Base-by-base conservation (phyloP, 2,888 invertebrate genomes). In the Oeneis ivallda region DNA sequence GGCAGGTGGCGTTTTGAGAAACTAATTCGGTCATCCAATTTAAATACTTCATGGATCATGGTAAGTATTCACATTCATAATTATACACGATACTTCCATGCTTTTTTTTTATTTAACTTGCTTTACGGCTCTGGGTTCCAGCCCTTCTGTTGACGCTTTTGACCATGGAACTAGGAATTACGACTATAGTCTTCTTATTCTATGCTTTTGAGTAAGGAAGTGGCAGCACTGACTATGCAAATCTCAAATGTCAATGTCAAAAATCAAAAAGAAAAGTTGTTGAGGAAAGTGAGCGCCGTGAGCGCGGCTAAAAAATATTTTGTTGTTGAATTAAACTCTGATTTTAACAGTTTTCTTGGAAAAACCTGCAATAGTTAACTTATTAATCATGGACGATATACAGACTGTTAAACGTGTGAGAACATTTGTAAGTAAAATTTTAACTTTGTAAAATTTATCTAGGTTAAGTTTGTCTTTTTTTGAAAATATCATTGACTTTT, bases 381-480 rank as follows among this genome's bases (percentile, higher is more conserved):
- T 11, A 32, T 45, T 15, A n/a, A 34, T 10, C 54, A 62, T 62
- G 62, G 62, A 62, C 58, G 74, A 73, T 60, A 64, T 66, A 45
- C 78, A 79, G 50, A 61, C 71, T 2, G 73, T 70, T 62, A 80
- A 71, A 68, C 76, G 76, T 34, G 78, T 77, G 2, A 90, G 89
- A 84, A 84, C 82, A 60, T 81, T 84, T 74, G 85, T 89, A 79
- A 83, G 89, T 56, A 17, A 41, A 39, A 15, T 54, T 41, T 7
- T 86, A 62, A 9, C 41, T 56, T 66, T 64, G 45, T 11, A 47
- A 57, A 39, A 45, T 60, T 41, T 56, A 56, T 68, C 43, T 64
- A 85, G 89, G 88, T 89, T 89, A 89, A 79, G 76, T 81, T 82
- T 77, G 74, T 70, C 64, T 43, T 50, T 61, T 66, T 61, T 8